Conservation (phyloP, 30 jellyfish, hydroid and myxozoan genomes). For the Turritopsis rubra region DNA sequence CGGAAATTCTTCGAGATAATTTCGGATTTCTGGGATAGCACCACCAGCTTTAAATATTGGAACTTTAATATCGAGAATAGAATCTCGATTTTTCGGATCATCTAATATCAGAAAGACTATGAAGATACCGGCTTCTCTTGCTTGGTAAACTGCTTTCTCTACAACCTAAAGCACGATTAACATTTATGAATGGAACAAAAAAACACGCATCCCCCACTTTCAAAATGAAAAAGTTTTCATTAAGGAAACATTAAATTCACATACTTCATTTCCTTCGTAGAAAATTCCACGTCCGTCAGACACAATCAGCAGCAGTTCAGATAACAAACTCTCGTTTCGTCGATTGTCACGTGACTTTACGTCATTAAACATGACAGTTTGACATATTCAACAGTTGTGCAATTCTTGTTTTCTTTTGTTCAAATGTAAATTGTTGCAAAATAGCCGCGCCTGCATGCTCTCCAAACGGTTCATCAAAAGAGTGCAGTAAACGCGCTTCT, state of each 20-base stretch:
- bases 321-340: conserved; percentile 33
- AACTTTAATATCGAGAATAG: conserved; percentile 75
- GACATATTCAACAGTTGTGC: conserved; percentile 73
- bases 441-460: conserved; percentile 87
- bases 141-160: conserved; percentile 48
- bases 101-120: conserved; percentile 79
- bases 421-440: conserved; percentile 64
- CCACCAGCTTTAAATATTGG: conserved; percentile 82
- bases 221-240: no score
- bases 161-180: conserved; percentile 46
- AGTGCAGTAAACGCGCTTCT: conserved; percentile 52
- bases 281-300: conserved; percentile 98
- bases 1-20: conserved; percentile 89
- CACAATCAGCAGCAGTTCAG: conserved; percentile 71
- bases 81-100: conserved; percentile 78
- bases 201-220: no score
- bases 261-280: conserved; percentile 89
- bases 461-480: conserved; percentile 65
- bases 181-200: no score
- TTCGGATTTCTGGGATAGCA: conserved; percentile 54
- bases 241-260: not conserved
- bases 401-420: conserved; percentile 75
- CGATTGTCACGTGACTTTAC: conserved; percentile 37
- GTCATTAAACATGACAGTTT: conserved; percentile 46
- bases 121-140: conserved; percentile 85